Percentiles rank a stretch among this genome's conserved stretches.
Evolutionary conservation across 2,113 vertebrate species (phyloP).

Genomic region (Cyanistes caeruleus): DNA sequence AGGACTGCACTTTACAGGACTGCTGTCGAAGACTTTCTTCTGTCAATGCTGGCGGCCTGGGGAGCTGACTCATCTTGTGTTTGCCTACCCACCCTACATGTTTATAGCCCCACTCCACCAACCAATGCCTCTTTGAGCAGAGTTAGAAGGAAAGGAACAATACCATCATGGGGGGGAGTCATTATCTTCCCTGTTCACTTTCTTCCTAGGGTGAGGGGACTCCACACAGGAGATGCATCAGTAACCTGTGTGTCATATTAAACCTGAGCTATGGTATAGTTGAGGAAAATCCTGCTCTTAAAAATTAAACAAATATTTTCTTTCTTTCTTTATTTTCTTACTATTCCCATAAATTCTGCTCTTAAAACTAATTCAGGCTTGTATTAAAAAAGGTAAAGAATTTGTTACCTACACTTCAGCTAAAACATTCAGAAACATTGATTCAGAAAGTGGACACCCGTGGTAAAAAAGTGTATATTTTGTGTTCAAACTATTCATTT

Average conservation of each 20-base stretch:
- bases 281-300: not conserved
- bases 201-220: not conserved
- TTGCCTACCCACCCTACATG: not conserved
- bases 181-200: not conserved
- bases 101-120: not conserved
- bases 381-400: not conserved
- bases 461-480: not conserved
- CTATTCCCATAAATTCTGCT: not conserved
- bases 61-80: not conserved
- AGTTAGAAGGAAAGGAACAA: not conserved
- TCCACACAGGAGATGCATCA: fast-evolving
- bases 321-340: not conserved
- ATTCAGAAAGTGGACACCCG: not conserved
- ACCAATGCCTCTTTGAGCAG: not conserved
- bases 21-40: fast-evolving
- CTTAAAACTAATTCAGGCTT: not conserved
- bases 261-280: not conserved
- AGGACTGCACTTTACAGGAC: not conserved
- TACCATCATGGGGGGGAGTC: fast-evolving
- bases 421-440: not conserved
- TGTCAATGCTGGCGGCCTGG: not conserved
- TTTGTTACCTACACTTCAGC: not conserved
- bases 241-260: not conserved
- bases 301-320: not conserved
- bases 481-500: not conserved